A percentile compares a stretch with the other conserved stretches of the same genome.
phyloP scores from a whole-genome alignment of 1,140 invertebrate species.

The Wiebesia pumilae region DNA sequence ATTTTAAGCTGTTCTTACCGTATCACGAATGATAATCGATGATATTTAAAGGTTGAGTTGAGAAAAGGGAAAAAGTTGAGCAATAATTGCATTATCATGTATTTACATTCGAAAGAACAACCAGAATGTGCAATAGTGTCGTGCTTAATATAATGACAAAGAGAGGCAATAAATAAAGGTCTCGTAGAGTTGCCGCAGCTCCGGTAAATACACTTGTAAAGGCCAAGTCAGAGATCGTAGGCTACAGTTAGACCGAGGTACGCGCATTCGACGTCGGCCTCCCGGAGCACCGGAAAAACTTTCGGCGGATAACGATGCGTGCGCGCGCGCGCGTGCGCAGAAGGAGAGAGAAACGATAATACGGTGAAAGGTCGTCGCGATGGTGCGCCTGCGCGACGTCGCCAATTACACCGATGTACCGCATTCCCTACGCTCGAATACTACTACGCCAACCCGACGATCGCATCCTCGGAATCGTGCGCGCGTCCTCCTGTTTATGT shows the following conservation, averaged over 20 bases:
- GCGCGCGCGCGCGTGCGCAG: too few species aligned
- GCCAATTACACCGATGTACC: conserved; percentile 43
- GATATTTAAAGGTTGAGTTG: too few species aligned
- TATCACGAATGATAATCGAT: too few species aligned
- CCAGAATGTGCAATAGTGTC: neutral
- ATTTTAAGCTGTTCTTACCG: too few species aligned
- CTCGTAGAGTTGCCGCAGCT: neutral
- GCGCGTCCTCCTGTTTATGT: neutral
- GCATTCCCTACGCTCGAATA: neutral
- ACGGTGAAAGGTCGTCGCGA: conserved; percentile 34
- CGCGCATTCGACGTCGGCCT: neutral
- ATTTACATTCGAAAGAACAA: neutral
- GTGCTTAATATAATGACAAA: neutral
- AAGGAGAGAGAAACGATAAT: neutral
- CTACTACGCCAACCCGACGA: neutral
- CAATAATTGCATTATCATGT: neutral
- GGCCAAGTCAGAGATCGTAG: neutral
- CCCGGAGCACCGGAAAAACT: neutral
- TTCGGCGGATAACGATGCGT: neutral
- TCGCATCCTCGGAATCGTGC: neutral
- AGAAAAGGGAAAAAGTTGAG: neutral
- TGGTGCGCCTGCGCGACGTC: neutral
- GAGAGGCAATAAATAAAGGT: neutral
- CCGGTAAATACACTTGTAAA: neutral
- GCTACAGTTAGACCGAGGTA: neutral